Conservation (phyloP, 2,888 invertebrate species). For the Serripes groenlandicus region DNA sequence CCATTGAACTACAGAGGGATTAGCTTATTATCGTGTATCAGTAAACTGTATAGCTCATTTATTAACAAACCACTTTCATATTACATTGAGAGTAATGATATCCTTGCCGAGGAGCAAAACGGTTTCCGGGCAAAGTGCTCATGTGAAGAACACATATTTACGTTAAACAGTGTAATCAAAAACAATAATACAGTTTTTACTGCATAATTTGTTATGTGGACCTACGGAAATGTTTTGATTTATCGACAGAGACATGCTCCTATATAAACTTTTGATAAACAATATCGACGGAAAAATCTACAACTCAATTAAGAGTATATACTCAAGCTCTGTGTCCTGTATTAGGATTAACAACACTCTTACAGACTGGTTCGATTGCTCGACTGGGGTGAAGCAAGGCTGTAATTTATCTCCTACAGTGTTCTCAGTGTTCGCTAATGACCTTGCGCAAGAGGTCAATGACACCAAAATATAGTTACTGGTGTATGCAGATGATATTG, state of each 20-base stretch:
- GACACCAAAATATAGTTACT: conserved; percentile 10
- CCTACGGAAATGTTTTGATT: conserved; percentile 17
- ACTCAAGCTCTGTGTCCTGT: conserved; percentile 6
- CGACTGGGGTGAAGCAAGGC: conserved; percentile 32
- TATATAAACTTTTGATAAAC: conserved; percentile 23
- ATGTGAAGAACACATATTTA: conserved; percentile 23
- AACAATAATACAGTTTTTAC: background rate
- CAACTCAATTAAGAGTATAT: conserved; percentile 21
- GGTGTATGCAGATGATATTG: conserved; percentile 23
- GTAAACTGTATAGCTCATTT: conserved; percentile 17
- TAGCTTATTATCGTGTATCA: conserved; percentile 3
- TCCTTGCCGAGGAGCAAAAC: conserved; percentile 12
- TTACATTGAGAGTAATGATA: conserved; percentile 4
- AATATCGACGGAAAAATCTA: conserved; percentile 31
- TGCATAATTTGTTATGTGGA: background rate
- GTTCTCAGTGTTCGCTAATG: conserved; percentile 20
- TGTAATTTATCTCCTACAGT: conserved; percentile 20
- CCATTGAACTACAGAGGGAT: conserved; percentile 35
- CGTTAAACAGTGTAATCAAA: conserved; percentile 90
- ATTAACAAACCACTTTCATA: conserved; percentile 5
- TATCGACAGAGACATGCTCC: conserved; percentile 20
- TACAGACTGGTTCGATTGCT: conserved; percentile 25
- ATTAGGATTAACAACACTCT: conserved; percentile 15
- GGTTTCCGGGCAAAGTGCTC: conserved; percentile 8
- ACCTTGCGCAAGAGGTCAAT: conserved; percentile 11